phyloP scores from a whole-genome alignment of 2,797 vertebrate species.

The Sebastes hubbsi region DNA sequence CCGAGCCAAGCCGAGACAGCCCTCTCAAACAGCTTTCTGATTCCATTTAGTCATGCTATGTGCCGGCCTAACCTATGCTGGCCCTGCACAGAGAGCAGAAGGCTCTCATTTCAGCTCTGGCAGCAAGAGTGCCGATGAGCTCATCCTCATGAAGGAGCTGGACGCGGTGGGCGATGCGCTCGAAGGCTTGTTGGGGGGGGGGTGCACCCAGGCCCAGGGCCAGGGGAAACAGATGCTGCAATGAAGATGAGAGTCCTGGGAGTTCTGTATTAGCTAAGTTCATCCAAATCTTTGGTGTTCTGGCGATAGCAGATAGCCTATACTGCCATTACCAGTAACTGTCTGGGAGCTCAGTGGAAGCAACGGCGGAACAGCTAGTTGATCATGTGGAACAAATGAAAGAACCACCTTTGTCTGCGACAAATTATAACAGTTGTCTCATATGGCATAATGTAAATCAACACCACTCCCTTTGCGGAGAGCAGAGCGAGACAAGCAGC shows the following conservation, averaged over 20 bases:
- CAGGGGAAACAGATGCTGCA: conserved; percentile 75
- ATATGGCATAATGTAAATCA: conserved; percentile 50
- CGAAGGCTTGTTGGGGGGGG: conserved; percentile 59
- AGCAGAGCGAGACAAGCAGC: conserved; percentile 28
- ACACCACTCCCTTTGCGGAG: conserved; percentile 43
- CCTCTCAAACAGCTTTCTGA: conserved; percentile 71
- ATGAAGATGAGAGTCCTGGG: conserved; percentile 59
- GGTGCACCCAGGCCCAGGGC: conserved; percentile 29
- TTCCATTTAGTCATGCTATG: conserved; percentile 79
- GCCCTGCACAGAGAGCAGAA: conserved; percentile 72
- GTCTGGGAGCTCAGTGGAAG: conserved; percentile 22
- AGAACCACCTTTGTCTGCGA: conserved; percentile 29
- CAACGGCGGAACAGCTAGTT: neutral
- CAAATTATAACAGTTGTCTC: conserved; percentile 41
- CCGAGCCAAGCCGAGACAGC: conserved; percentile 29
- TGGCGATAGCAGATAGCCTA: conserved; percentile 37
- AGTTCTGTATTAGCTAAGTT: conserved; percentile 51
- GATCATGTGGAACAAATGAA: conserved; percentile 58
- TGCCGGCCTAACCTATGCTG: conserved; percentile 72
- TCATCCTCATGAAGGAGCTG: conserved; percentile 77
- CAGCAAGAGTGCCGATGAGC: conserved; percentile 78
- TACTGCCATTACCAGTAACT: conserved; percentile 36
- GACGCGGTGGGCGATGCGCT: conserved; percentile 73
- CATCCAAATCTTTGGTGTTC: conserved; percentile 59
- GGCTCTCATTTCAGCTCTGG: conserved; percentile 81